Conservation (phyloP, 2,888 invertebrate genomes). For the Lycaena phlaeas region DNA sequence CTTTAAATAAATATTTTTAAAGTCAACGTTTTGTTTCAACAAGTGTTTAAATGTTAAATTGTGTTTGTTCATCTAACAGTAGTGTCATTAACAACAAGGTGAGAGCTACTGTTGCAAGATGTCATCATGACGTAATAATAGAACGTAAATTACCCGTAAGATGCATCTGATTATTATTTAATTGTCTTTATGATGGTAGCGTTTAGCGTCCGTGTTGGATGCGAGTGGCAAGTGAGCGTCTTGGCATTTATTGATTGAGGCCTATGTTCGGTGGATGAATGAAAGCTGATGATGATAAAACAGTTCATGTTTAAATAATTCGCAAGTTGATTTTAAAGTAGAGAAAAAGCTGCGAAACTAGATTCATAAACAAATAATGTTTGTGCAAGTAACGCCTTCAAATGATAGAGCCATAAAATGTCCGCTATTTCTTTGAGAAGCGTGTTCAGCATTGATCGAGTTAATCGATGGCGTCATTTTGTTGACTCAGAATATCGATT, state of each 20-base stretch:
- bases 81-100: not conserved
- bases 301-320: no score
- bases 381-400: no score
- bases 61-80: not conserved
- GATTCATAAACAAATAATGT: not conserved
- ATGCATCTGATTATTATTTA: not conserved
- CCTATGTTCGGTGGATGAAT: no score
- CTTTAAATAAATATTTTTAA: not conserved
- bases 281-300: no score
- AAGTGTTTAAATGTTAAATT: no score
- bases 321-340: no score
- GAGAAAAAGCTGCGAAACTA: not conserved
- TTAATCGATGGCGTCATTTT: not conserved
- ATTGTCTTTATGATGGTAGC: not conserved
- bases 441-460: not conserved
- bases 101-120: not conserved
- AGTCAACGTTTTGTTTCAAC: not conserved
- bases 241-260: no score
- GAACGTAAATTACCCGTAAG: no score
- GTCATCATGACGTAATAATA: no score
- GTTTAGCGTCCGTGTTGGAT: no score
- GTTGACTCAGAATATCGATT: not conserved
- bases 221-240: no score
- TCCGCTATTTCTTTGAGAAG: not conserved
- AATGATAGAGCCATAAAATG: not conserved